These are phyloP conservation scores for Pasiphila rectangulata DNA, from an alignment of 2,888 invertebrate genomes.

Conservation along the genomic window DNA sequence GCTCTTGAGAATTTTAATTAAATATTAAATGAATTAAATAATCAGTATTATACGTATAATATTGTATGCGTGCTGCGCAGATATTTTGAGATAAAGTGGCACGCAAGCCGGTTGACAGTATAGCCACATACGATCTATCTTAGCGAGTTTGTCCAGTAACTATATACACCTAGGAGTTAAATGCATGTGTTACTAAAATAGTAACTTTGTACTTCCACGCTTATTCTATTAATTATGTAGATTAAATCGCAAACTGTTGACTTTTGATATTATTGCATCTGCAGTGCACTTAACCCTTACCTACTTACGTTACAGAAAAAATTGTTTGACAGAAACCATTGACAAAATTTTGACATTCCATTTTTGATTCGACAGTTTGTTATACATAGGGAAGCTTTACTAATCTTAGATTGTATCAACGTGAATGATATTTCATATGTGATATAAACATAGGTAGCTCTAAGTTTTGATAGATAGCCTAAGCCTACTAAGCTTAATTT, in stretches of 20 bases:
- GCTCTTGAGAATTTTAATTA: slow-evolving; percentile 79
- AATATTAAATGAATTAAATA: slow-evolving; percentile 80
- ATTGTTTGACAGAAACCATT: slow-evolving; percentile 32
- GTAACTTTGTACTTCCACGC: slow-evolving; percentile 34
- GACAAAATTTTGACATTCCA: slow-evolving; percentile 48
- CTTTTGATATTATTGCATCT: slow-evolving; percentile 15
- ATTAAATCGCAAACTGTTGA: slow-evolving; percentile 53
- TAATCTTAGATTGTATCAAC: slow-evolving; percentile 61
- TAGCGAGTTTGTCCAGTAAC: slow-evolving; percentile 36
- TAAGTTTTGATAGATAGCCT: slow-evolving; percentile 55
- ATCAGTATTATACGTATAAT: slow-evolving; percentile 79
- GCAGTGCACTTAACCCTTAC: slow-evolving; percentile 11
- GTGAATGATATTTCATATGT: slow-evolving; percentile 75
- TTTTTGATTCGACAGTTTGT: slow-evolving; percentile 54
- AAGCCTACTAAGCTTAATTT: slow-evolving; percentile 46
- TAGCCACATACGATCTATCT: slow-evolving; percentile 46
- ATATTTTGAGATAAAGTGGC: slow-evolving; percentile 62
- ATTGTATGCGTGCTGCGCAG: slow-evolving; percentile 72
- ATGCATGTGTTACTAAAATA: slow-evolving; percentile 47
- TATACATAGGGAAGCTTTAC: slow-evolving; percentile 58
- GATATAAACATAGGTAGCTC: slow-evolving; percentile 67
- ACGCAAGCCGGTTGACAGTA: slow-evolving; percentile 58
- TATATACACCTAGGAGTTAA: slow-evolving; percentile 42
- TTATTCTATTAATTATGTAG: slow-evolving; percentile 37
- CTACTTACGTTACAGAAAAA: slow-evolving; percentile 23